A percentile compares a stretch with the other conserved stretches of the same genome.
These are phyloP conservation scores for Hyperopisus bebe DNA, from an alignment of 2,113 vertebrate species.

Conservation along the genomic window DNA sequence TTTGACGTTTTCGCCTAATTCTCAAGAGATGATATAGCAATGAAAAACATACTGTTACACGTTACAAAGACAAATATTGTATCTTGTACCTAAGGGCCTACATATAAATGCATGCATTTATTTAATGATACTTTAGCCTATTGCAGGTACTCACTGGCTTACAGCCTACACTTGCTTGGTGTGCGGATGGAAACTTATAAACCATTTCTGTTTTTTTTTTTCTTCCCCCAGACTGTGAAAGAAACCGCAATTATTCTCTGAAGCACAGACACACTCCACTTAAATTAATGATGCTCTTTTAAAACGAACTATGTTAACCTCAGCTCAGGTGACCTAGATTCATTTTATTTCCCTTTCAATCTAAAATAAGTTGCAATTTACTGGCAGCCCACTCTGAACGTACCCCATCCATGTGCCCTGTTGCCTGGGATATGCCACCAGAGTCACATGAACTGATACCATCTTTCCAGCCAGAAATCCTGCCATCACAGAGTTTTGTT, in stretches of 20 bases:
- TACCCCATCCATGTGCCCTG: neutral
- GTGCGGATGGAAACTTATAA: no score
- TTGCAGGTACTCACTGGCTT: neutral
- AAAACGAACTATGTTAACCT: neutral
- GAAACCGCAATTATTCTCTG: no score
- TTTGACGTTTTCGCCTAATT: neutral
- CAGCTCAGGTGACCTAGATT: neutral
- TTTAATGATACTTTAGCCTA: neutral
- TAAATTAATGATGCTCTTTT: neutral
- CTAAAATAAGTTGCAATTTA: neutral
- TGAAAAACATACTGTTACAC: neutral
- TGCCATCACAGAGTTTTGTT: neutral
- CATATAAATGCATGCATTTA: neutral
- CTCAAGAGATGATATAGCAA: neutral
- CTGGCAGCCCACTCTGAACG: neutral
- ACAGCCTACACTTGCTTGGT: no score
- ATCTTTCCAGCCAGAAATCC: neutral
- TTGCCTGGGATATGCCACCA: neutral
- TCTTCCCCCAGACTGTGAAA: neutral
- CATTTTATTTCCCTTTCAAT: neutral
- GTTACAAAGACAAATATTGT: neutral
- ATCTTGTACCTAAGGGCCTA: neutral
- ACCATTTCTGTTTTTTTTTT: neutral
- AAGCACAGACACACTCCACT: neutral
- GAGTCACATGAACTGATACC: neutral